Base-by-base conservation (phyloP, 2,113 vertebrate genomes). In the Podarcis raffonei region DNA sequence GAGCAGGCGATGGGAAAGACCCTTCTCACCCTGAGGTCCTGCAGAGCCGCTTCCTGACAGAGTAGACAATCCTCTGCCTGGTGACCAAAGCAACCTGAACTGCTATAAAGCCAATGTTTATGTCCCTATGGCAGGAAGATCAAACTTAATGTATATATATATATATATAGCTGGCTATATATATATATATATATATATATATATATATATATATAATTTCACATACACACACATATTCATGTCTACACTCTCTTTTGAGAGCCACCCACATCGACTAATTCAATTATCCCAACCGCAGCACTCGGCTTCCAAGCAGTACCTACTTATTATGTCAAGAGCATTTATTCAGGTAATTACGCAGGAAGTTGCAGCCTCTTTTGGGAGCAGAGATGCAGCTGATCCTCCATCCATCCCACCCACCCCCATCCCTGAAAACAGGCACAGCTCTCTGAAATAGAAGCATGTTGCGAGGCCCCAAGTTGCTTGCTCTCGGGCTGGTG, bases 341-440 rank as follows among this genome's bases (percentile, higher is more conserved):
- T 78, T 88, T 66, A 53, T 12, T 53, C 82, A 68, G 88, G 32
- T 91, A 42, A 88, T 74, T 15, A 32, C 30, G 6, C 2, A 65
- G 66, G 69, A 23, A 3, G 11, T 20, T 76, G 65, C 42, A 74
- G 81, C 9, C 22, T 74, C 83, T 85, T 53, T 79, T 57, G 16
- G 27, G 76, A 59, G 42, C 74, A 11, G 81, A 84, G 48, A 71
- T 30, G 5, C 39, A 78, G 62, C 25, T 39, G 9, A 71, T n/a
- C 65, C 48, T 20, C 82, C 32, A 3, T 6, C 87, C 37, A 3
- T 6, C 87, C 30, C 59, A 7, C 12, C 6, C 79, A 2, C 35
- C 7, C 82, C 65, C 59, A 68, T 59, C 27, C 16, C 57, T 3
- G 15, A 78, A 48, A 77, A 65, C 39, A 25, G 39, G n/a, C n/a